Percentiles rank a stretch among this genome's conserved stretches.
phyloP scores from a whole-genome alignment of 1,140 invertebrate species.

The Phthorimaea operculella region DNA sequence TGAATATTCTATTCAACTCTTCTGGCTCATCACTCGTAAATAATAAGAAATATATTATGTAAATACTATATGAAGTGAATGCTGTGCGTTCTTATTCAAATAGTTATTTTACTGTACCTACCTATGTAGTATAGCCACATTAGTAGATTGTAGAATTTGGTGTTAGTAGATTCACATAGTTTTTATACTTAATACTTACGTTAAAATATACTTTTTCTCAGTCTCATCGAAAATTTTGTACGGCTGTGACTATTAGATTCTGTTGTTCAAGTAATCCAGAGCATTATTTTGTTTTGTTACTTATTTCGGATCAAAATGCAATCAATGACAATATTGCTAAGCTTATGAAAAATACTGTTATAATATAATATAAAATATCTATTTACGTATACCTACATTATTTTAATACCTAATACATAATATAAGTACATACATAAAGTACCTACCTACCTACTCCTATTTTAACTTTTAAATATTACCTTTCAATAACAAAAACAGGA shows the following conservation, averaged over 20 bases:
- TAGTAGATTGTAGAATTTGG: no score
- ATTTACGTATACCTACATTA: neutral
- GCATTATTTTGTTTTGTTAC: neutral
- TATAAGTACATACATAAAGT: no score
- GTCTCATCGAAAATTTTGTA: constrained; percentile 1
- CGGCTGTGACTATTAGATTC: constrained; percentile 10
- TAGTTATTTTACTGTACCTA: no score
- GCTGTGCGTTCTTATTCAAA: no score
- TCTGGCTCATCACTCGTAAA: no score
- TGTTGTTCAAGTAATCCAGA: neutral
- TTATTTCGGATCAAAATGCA: constrained; percentile 23
- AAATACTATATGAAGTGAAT: no score
- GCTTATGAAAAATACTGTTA: constrained; percentile 20
- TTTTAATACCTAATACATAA: neutral
- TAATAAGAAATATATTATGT: no score
- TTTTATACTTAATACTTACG: neutral
- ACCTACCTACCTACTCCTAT: no score
- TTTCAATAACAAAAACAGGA: no score
- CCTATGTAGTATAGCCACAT: no score
- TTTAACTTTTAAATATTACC: no score
- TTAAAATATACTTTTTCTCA: neutral
- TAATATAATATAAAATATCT: constrained; percentile 9
- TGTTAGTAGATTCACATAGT: neutral
- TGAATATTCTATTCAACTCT: no score
- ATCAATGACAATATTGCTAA: constrained; percentile 31